Evolutionary conservation across 2,797 vertebrate genomes (phyloP), one percentile per base, ranked within the genome.

Genomic region (Hydrocynus forskahlii): DNA sequence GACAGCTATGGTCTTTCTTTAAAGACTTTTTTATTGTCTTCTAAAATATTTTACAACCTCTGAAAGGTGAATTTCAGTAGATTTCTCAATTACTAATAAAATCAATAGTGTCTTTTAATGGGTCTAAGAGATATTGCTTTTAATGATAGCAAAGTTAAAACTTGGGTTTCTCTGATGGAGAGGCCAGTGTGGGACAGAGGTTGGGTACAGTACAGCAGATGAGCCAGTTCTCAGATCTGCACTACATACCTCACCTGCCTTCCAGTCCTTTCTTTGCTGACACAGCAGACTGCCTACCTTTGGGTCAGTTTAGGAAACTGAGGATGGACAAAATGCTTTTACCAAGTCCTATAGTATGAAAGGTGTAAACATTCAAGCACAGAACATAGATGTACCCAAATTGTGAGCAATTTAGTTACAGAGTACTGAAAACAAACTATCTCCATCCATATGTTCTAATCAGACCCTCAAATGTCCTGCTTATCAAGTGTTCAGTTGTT

Each of bases 201-300:
- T 48, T 21, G 25, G 45, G 14, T 17, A 57, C 17, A 67, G 38
- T 75, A 29, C 66, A 16, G 35, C 48, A 78, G 52, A 38, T 76
- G 75, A 85, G 84, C 79, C 82, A 87, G 63, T 88, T 89, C 84
- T 86, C 87, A 86, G 82, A 50, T 85, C 78, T 67, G 60, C 82
- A 85, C 72, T 76, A 89, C 87, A 89, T 89, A 81, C 78, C 88
- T 87, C 87, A 89, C 80, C 43, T 75, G 80, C 59, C 38, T 84
- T 74, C 72, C 70, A 88, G 74, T 35, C 69, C 71, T 75, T 50
- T 25, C 50, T 38, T 70, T 59, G 75, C 70, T 78, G 68, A 82
- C 79, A 78, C n/a, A 57, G 52, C 76, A 45, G 67, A 62, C 48
- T 81, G 23, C n/a, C 40, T 29, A 12, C 62, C 21, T 21, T 78